A percentile compares a stretch with the other conserved stretches of the same genome.
Conservation (phyloP, 1,140 invertebrate species). For the Drosophila punjabiensis region DNA sequence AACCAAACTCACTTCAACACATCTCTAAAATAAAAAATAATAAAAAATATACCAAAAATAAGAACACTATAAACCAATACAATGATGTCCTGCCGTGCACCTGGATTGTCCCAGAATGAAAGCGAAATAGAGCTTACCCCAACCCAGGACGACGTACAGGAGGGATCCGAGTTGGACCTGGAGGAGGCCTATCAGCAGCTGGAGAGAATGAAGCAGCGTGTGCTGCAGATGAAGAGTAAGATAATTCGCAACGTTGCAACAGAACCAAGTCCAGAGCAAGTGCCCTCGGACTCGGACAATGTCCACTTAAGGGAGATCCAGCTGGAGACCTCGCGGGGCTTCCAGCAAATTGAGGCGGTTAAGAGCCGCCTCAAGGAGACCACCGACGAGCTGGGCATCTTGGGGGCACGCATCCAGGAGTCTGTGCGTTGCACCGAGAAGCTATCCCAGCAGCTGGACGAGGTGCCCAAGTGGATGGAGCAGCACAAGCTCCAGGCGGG, state of each 20-base stretch:
- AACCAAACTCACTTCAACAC: background rate
- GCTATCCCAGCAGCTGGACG: background rate
- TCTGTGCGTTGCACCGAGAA: background rate
- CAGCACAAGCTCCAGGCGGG: background rate
- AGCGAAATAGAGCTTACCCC: background rate
- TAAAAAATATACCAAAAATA: background rate
- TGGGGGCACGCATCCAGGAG: background rate
- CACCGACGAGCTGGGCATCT: background rate
- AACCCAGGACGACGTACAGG: background rate
- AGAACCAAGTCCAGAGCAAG: too few relatives aligned
- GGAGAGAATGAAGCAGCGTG: conserved; percentile 36
- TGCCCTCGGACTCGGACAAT: background rate
- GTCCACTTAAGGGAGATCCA: conserved; percentile 12
- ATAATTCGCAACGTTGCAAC: background rate
- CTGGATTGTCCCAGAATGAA: background rate
- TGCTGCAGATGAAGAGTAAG: conserved; percentile 2
- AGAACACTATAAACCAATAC: background rate
- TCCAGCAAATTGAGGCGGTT: conserved; percentile 5
- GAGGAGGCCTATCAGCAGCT: conserved; percentile 19
- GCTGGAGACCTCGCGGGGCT: background rate
- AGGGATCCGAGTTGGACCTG: background rate
- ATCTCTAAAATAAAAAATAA: background rate
- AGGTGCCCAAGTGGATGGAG: conserved; percentile 20
- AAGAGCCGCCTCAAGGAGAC: conserved; percentile 2
- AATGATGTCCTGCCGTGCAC: conserved; percentile 11